Evolutionary conservation across 1,140 invertebrate species (phyloP).

Genomic region (Panagrolaimus sp.): DNA sequence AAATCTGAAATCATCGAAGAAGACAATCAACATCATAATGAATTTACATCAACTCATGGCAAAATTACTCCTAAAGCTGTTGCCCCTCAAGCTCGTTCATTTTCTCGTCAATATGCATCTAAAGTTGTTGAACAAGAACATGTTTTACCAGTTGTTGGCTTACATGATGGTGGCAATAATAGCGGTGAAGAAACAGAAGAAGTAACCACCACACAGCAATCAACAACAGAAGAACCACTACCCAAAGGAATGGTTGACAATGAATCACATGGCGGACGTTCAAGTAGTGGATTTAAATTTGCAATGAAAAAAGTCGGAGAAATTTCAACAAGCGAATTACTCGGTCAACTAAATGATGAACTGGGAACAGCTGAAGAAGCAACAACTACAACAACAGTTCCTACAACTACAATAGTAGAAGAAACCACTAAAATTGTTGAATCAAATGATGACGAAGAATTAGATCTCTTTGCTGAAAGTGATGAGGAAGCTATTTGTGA

Average conservation of each 20-base stretch:
- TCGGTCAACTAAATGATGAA: background rate
- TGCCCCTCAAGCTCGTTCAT: background rate
- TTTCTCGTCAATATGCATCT: background rate
- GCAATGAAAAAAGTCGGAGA: constrained; percentile 5
- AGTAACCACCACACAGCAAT: background rate
- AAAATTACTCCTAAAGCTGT: background rate
- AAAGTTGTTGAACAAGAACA: background rate
- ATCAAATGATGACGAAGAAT: background rate
- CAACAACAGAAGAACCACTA: background rate
- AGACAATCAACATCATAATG: background rate
- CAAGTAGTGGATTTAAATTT: constrained; percentile 4
- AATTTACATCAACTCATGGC: background rate
- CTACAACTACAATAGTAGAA: background rate
- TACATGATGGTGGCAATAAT: constrained; percentile 3
- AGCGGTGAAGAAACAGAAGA: background rate
- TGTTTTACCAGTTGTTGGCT: background rate
- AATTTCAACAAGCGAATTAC: background rate
- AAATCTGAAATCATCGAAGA: background rate
- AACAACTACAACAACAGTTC: background rate
- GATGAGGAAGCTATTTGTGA: constrained; percentile 21
- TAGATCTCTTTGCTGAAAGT: background rate
- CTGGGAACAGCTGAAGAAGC: background rate
- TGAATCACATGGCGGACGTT: too few species aligned
- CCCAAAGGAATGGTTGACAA: background rate
- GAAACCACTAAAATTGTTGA: background rate